Evolutionary conservation across 2,113 vertebrate genomes (phyloP).

Genomic region (Polypterus senegalus): DNA sequence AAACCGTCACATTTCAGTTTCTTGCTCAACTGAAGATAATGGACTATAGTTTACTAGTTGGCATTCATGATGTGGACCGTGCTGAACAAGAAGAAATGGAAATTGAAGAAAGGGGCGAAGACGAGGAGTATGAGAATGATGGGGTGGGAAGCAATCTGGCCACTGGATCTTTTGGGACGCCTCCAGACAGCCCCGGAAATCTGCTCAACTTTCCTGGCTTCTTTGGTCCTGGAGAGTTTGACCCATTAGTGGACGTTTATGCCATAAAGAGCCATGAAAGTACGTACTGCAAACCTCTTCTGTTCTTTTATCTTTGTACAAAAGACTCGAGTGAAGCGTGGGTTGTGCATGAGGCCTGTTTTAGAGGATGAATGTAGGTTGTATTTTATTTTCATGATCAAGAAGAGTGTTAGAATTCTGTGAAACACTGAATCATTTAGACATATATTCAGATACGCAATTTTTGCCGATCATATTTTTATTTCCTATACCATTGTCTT

Average conservation of each 20-base stretch:
- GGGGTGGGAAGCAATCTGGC: conserved; percentile 56
- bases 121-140: conserved; percentile 80
- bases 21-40: conserved; percentile 91
- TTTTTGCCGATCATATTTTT: no score
- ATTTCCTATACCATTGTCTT: no score
- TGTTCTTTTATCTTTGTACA: no score
- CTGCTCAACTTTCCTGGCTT: conserved; percentile 79
- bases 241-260: conserved; percentile 81
- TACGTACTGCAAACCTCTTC: conserved; percentile 35
- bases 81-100: conserved; percentile 93
- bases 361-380: no score
- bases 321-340: no score
- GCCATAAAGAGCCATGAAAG: conserved; percentile 88
- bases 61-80: conserved; percentile 85
- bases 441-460: no score
- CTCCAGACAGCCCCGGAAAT: conserved; percentile 80
- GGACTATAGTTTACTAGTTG: conserved; percentile 92
- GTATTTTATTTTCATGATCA: no score
- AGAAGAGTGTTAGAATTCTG: no score
- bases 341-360: no score
- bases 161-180: conserved; percentile 75
- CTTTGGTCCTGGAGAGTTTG: conserved; percentile 82
- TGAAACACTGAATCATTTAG: no score
- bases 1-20: conserved; percentile 48
- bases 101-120: conserved; percentile 76